Percentiles rank a stretch among this genome's conserved stretches.
phyloP scores from a whole-genome alignment of 2,797 vertebrate species.

The Myiotriccus ornatus region DNA sequence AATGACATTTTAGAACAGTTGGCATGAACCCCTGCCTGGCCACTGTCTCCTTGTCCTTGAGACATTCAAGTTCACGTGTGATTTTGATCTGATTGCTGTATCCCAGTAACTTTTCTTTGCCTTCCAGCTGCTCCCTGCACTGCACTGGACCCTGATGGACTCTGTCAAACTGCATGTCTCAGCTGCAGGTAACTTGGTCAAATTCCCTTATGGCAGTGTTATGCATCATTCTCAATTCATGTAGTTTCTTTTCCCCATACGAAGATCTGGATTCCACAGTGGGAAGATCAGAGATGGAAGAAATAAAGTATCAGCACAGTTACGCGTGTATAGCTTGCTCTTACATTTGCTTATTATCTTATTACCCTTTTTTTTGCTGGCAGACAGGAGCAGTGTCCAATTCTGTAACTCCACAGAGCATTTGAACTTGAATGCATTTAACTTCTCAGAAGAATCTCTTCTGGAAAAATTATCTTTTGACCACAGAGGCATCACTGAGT shows the following conservation, averaged over 20 bases:
- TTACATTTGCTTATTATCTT: not conserved
- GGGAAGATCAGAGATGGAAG: not conserved
- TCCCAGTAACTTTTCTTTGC: not conserved
- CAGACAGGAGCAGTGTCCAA: not conserved
- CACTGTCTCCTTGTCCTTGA: slow-evolving; percentile 14
- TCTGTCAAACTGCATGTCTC: not conserved
- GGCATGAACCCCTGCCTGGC: not conserved
- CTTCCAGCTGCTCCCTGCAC: not conserved
- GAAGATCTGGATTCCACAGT: not conserved
- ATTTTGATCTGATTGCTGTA: not conserved
- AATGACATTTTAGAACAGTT: not conserved
- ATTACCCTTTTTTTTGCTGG: not conserved
- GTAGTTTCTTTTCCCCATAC: not conserved
- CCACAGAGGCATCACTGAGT: not conserved
- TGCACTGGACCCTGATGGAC: not conserved
- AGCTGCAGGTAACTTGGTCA: not conserved
- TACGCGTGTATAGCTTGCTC: not conserved
- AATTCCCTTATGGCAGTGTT: not conserved
- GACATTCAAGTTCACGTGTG: not conserved
- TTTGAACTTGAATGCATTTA: not conserved
- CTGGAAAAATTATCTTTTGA: not conserved
- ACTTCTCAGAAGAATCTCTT: not conserved
- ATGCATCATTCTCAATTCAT: not conserved
- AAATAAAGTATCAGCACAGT: not conserved
- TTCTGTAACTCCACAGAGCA: not conserved